Base-by-base conservation (phyloP, 2,797 vertebrate genomes). In the Lepilemur ruficaudatus region DNA sequence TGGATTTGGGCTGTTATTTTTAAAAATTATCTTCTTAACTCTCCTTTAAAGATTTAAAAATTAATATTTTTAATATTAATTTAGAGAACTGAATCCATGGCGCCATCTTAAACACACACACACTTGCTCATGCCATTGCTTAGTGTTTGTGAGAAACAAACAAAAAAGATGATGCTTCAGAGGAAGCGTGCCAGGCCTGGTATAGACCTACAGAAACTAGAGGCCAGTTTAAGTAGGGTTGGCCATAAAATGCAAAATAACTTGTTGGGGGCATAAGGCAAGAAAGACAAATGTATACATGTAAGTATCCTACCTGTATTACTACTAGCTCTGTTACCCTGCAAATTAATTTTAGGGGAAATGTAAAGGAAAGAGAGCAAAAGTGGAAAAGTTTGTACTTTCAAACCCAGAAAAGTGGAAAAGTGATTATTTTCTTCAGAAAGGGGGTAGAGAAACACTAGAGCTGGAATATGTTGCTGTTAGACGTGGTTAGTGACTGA, bases 11-110 rank as follows among this genome's bases (percentile, higher is more conserved):
- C 1, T 67, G 17, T 0, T 73, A 41, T 30, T 78, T 95, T 78
- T 35, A 22, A 59, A 96, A 81, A 80, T 32, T 59, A 28, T 14
- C 57, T 79, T 48, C 61, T 59, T 11, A 52, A 59, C 30, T 86
- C 15, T 75, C 80, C 52, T 52, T 70, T 13, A 73, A 90, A 86
- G 20, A 69, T 7, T 76, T 50, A 65, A 94, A 93, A 91, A 78
- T 50, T 28, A 91, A n/a, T 65, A 69, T 55, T 80, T 48, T 38
- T 28, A 30, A 79, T 14, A 63, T 41, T 22, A 48, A 65, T 32
- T 79, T 80, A 57, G 52, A 32, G 48, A 67, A 25, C 2, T 25
- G 25, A 76, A 61, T 48, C 43, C 61, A 20, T 35, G 7, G 35
- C 20, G 2, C 12, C 22, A 43, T 69, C 28, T 83, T 78, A n/a